Conservation (phyloP, 2,797 vertebrate genomes). For the Serranus cabrilla region DNA sequence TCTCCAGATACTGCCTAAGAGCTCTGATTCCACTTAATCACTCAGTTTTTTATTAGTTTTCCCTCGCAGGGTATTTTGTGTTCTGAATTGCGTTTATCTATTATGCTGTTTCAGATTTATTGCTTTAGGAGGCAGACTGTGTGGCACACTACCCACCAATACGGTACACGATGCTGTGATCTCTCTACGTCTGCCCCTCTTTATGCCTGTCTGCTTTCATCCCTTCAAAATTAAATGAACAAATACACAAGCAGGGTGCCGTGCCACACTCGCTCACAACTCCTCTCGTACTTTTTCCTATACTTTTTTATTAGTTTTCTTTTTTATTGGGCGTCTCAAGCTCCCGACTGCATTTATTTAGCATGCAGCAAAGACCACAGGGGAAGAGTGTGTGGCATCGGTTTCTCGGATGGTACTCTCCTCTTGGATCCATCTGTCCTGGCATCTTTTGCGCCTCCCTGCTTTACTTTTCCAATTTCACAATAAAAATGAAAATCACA, state of each 20-base stretch:
- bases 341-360: slow-evolving; percentile 68
- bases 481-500: slow-evolving; percentile 71
- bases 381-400: slow-evolving; percentile 61
- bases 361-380: slow-evolving; percentile 55
- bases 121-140: slow-evolving; percentile 86
- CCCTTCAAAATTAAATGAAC: slow-evolving; percentile 85
- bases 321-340: slow-evolving; percentile 62
- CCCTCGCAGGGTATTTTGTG: slow-evolving; percentile 84
- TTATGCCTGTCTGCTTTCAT: slow-evolving; percentile 85
- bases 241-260: slow-evolving; percentile 73
- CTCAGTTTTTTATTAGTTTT: slow-evolving; percentile 86
- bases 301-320: slow-evolving; percentile 78
- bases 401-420: slow-evolving; percentile 62
- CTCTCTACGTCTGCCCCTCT: slow-evolving; percentile 84
- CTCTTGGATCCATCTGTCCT: slow-evolving; percentile 77
- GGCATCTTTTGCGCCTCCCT: slow-evolving; percentile 63
- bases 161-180: slow-evolving; percentile 80
- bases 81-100: slow-evolving; percentile 86
- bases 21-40: slow-evolving; percentile 87
- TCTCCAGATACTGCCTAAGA: slow-evolving; percentile 84
- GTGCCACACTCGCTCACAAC: slow-evolving; percentile 70
- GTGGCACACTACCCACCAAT: slow-evolving; percentile 82
- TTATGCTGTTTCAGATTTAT: slow-evolving; percentile 88
- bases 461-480: slow-evolving; percentile 74
- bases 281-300: slow-evolving; percentile 64